Conservation (phyloP, 2,888 invertebrate genomes). For the Scaptomyza parva region DNA sequence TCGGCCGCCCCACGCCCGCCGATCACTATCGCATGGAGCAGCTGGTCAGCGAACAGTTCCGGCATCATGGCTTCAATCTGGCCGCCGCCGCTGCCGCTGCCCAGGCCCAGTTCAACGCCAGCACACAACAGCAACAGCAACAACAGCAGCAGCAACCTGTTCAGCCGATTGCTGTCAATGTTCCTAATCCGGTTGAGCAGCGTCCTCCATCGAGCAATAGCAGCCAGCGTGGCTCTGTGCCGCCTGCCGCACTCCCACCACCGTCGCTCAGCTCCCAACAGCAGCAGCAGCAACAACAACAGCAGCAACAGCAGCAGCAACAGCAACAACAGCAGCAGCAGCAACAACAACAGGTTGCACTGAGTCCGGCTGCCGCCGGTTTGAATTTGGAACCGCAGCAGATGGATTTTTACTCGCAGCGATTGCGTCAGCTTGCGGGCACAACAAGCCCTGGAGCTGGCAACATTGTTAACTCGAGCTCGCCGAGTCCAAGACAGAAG, state of each 20-base stretch:
- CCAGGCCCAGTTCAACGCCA: conserved; percentile 86
- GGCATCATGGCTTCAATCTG: conserved; percentile 91
- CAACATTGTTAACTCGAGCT: conserved; percentile 90
- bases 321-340: conserved; percentile 40
- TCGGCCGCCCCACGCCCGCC: conserved; percentile 92
- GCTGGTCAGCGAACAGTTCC: conserved; percentile 92
- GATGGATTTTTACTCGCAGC: conserved; percentile 99
- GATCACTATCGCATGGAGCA: conserved; percentile 94
- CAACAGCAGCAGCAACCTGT: conserved; percentile 75
- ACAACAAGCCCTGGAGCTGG: conserved; percentile 97
- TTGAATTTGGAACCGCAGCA: conserved; percentile 93
- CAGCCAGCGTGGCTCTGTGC: conserved; percentile 84
- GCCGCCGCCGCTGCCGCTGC: conserved; percentile 90
- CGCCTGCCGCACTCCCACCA: conserved; percentile 76
- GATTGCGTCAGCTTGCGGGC: conserved; percentile 98
- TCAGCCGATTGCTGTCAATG: conserved; percentile 46
- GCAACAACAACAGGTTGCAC: conserved; percentile 42
- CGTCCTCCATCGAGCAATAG: conserved; percentile 84
- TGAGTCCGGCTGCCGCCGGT: conserved; percentile 70
- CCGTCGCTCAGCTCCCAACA: conserved; percentile 71
- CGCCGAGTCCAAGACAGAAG: conserved; percentile 93
- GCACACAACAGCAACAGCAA: conserved; percentile 79
- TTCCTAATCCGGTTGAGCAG: conserved; percentile 84
- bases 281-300: conserved; percentile 66
- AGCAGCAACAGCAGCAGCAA: conserved; percentile 53